Conservation (phyloP, 2,888 invertebrate species). For the Pachycephus smyrnensis region DNA sequence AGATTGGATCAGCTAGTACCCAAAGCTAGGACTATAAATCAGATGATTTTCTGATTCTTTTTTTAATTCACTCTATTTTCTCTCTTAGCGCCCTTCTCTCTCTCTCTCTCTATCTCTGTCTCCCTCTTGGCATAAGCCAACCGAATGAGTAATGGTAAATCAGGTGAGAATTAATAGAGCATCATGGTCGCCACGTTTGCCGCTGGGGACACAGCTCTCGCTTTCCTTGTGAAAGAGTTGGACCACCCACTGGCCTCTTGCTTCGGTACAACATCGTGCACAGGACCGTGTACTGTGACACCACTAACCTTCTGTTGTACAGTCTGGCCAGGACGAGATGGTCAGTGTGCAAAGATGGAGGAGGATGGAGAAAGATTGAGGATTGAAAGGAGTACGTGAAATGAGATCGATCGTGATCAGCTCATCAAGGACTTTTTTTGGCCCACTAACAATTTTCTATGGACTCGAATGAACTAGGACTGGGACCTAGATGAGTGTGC, state of each 20-base stretch:
- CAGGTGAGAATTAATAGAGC: constrained; percentile 23
- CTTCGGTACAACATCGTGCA: constrained; percentile 17
- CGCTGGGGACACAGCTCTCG: constrained; percentile 9
- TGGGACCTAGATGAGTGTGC: no score
- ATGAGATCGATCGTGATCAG: no score
- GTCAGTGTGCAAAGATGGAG: no score
- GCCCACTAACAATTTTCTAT: no score
- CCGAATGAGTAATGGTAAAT: constrained; percentile 21
- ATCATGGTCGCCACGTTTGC: constrained; percentile 21
- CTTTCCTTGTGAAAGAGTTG: constrained; percentile 14
- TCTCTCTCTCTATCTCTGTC: neutral
- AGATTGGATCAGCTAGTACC: no score
- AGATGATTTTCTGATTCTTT: no score
- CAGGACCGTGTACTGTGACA: constrained; percentile 20
- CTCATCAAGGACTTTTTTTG: no score
- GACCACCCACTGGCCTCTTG: constrained; percentile 21
- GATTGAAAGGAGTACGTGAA: no score
- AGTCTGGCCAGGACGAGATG: constrained; percentile 6
- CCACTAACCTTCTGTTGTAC: constrained; percentile 16
- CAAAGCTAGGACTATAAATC: no score
- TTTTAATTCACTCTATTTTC: neutral
- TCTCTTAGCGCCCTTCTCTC: constrained; percentile 4
- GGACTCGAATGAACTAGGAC: no score
- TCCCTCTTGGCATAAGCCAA: no score
- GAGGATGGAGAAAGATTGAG: no score